phyloP scores from a whole-genome alignment of 2,113 vertebrate species.

The Pao palembangensis region DNA sequence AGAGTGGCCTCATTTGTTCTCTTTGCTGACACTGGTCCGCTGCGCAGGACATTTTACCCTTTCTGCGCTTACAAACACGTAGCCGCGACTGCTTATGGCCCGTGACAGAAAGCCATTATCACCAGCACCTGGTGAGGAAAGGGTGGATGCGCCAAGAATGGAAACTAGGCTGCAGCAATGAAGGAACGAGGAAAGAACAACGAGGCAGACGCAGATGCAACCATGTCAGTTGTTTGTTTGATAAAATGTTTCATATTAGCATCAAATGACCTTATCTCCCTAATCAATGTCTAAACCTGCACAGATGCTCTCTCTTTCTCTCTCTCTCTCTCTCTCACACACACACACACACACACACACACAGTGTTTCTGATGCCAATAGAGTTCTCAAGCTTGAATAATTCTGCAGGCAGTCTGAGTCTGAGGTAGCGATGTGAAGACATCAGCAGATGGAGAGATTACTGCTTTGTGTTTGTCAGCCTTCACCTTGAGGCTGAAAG shows the following conservation, averaged over 20 bases:
- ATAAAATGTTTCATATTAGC: too few species aligned
- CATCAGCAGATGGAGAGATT: slow-evolving; percentile 24
- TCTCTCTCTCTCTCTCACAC: slow-evolving; percentile 4
- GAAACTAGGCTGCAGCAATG: slow-evolving; percentile 19
- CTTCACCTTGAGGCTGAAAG: slow-evolving; percentile 11
- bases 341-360: slow-evolving; percentile 17
- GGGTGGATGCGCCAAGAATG: slow-evolving; percentile 14
- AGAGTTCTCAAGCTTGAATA: slow-evolving; percentile 23
- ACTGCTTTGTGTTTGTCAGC: slow-evolving; percentile 14
- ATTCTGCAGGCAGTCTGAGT: too few species aligned
- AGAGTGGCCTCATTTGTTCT: slow-evolving; percentile 30
- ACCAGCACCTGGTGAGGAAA: slow-evolving; percentile 19
- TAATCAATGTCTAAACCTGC: too few species aligned
- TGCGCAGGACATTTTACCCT: slow-evolving; percentile 20
- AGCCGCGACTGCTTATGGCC: slow-evolving; percentile 28
- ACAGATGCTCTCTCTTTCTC: background rate
- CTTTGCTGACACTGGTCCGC: slow-evolving; percentile 16
- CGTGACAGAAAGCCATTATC: slow-evolving; percentile 51
- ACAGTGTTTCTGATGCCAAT: too few species aligned
- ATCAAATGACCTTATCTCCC: too few species aligned
- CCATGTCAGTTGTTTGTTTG: too few species aligned
- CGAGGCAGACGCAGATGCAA: background rate
- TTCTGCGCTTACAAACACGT: slow-evolving; percentile 12
- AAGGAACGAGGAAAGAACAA: background rate
- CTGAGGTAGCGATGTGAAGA: slow-evolving; percentile 15